A percentile compares a stretch with the other conserved stretches of the same genome.
Evolutionary conservation across 2,888 invertebrate species (phyloP).

Genomic region (Entomobrya multifasciata): DNA sequence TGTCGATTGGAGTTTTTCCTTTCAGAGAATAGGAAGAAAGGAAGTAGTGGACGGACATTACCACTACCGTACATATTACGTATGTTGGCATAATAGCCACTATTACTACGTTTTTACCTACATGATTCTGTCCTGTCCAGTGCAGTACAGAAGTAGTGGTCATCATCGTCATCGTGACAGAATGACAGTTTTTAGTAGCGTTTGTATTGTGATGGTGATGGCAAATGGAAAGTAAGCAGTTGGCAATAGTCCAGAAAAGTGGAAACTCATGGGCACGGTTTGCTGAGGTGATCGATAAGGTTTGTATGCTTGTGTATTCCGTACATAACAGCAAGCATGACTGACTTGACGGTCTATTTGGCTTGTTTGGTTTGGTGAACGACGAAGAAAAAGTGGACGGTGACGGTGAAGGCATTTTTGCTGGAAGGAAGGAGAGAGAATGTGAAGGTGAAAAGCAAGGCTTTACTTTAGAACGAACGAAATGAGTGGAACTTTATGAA

Average conservation of each 20-base stretch:
- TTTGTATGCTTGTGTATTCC: neutral
- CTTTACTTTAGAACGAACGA: neutral
- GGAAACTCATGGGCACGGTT: neutral
- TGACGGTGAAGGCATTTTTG: constrained; percentile 28
- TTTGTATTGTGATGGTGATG: neutral
- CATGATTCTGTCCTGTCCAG: neutral
- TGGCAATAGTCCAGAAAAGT: no score
- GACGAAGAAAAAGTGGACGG: neutral
- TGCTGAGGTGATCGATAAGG: constrained; percentile 42
- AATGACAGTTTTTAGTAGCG: neutral
- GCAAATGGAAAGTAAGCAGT: neutral
- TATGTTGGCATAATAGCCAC: neutral
- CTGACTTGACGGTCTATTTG: neutral
- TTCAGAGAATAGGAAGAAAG: no score
- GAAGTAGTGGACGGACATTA: no score
- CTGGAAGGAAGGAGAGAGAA: neutral
- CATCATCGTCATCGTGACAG: constrained; percentile 5
- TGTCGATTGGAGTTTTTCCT: no score
- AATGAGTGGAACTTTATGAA: no score
- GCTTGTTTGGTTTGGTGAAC: neutral
- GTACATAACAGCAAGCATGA: no score
- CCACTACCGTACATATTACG: no score
- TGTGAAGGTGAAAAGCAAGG: constrained; percentile 35
- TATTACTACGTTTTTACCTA: neutral
- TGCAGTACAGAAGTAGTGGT: neutral